A percentile compares a stretch with the other conserved stretches of the same genome.
phyloP scores from a whole-genome alignment of 53 echinoderm and acorn worm species.

The Holothuria leucospilota region DNA sequence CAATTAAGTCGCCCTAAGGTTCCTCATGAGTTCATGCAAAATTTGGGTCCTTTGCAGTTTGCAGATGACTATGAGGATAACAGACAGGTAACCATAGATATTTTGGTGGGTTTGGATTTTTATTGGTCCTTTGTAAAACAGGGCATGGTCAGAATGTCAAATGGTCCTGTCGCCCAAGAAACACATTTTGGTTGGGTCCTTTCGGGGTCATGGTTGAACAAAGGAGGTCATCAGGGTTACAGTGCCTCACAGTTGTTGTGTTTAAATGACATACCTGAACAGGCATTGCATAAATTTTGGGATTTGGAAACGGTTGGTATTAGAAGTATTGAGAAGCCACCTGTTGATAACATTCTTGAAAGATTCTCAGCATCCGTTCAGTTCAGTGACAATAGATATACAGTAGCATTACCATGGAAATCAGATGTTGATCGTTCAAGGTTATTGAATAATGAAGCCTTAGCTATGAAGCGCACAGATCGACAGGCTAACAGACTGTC shows the following conservation, averaged over 20 bases:
- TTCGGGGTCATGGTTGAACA: too few relatives aligned
- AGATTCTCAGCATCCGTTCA: not conserved
- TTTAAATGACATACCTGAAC: too few relatives aligned
- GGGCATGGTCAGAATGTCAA: too few relatives aligned
- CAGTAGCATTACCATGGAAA: slow-evolving; percentile 17
- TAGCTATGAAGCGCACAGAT: not conserved
- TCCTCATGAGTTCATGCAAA: too few relatives aligned
- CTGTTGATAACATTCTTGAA: too few relatives aligned
- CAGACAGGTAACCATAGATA: too few relatives aligned
- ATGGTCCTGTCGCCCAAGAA: too few relatives aligned
- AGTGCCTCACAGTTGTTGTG: not conserved
- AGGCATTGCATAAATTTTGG: not conserved
- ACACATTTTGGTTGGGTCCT: not conserved
- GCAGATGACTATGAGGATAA: too few relatives aligned
- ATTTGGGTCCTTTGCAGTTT: too few relatives aligned
- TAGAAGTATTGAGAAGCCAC: not conserved
- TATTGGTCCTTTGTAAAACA: too few relatives aligned
- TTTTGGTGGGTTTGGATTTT: not conserved
- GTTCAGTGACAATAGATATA: not conserved
- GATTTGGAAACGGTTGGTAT: slow-evolving; percentile 17
- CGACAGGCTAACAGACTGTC: not conserved
- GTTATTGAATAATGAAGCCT: slow-evolving; percentile 3
- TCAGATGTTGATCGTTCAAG: not conserved
- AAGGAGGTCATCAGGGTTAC: too few relatives aligned
- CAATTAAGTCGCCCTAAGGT: too few relatives aligned